Conservation (phyloP, 2,888 invertebrate genomes). For the Pandemis cinnamomeana region DNA sequence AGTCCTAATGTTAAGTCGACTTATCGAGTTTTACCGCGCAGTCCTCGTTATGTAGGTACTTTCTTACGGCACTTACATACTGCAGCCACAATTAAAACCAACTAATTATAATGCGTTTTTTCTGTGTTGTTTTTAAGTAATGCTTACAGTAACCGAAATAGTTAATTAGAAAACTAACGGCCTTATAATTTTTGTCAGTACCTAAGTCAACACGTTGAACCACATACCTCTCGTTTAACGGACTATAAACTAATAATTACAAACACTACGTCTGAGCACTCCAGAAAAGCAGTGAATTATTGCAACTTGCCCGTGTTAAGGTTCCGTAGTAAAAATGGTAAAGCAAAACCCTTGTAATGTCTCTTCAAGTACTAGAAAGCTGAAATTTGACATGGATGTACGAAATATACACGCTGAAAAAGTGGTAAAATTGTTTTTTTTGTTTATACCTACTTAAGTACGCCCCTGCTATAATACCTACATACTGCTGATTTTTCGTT, state of each 20-base stretch:
- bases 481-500: no score
- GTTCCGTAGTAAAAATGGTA: no score
- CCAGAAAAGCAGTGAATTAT: neutral
- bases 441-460: no score
- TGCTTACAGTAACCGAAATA: constrained; percentile 1
- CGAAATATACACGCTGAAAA: no score
- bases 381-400: no score
- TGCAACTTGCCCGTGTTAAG: neutral
- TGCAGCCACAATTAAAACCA: neutral
- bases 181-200: neutral
- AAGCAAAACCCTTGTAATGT: no score
- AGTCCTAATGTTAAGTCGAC: neutral
- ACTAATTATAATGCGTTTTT: neutral
- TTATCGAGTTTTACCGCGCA: no score
- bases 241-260: constrained; percentile 31
- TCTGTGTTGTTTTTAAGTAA: neutral
- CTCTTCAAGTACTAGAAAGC: no score
- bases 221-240: constrained; percentile 20
- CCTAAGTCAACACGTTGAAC: neutral
- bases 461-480: no score
- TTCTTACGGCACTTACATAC: neutral
- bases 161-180: constrained; percentile 13
- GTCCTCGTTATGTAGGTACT: no score
- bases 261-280: neutral
- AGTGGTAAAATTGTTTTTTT: no score